Evolutionary conservation across 2,888 invertebrate species (phyloP), one percentile per base, ranked within the genome.

Genomic region (Drosophila mulleri): DNA sequence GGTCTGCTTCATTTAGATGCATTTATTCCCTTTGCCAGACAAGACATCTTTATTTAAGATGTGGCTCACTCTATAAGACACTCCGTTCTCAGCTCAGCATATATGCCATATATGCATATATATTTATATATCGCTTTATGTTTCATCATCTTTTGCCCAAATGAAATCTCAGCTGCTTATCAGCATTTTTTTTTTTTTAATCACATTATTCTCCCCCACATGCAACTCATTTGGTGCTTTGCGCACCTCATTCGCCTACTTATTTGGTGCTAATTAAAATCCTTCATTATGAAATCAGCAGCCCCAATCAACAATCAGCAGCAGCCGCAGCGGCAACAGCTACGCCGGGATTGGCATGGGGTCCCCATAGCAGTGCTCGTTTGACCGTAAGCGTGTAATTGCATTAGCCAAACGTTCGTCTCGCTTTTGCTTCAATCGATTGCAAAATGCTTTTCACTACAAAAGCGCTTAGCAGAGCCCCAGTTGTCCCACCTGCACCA

Each of bases 321-420:
- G 29, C 26, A 26, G 26, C 26, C 2, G 26, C 29, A 20, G 48
- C 60, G 65, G 35, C 48, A 45, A 23, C 45, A 45, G 45, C 45
- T 45, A 45, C 64, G 20, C 35, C 42, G 20, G 60, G 67, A 63
- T 29, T 63, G 68, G 44, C 62, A 45, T 26, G 42, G 57, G 59
- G 26, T 42, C 63, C 62, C 71, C 68, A 72, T 60, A 75, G 77
- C 88, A 64, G 60, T 62, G 76, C 72, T 74, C 78, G 74, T 73
- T 85, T 88, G 86, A 73, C 89, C 86, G 87, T 86, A 86, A 88
- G 88, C 86, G 86, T 86, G 89, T 86, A 86, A 86, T 86, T 86
- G 88, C 88, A 88, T 86, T 86, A 86, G 87, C 78, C 80, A 70
- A 78, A 70, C 70, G 69, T 58, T 73, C 61, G 53, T 39, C 45